These are phyloP conservation scores for Orientallactaga sibirica DNA, from an alignment of 2,797 vertebrate species.

Conservation along the genomic window DNA sequence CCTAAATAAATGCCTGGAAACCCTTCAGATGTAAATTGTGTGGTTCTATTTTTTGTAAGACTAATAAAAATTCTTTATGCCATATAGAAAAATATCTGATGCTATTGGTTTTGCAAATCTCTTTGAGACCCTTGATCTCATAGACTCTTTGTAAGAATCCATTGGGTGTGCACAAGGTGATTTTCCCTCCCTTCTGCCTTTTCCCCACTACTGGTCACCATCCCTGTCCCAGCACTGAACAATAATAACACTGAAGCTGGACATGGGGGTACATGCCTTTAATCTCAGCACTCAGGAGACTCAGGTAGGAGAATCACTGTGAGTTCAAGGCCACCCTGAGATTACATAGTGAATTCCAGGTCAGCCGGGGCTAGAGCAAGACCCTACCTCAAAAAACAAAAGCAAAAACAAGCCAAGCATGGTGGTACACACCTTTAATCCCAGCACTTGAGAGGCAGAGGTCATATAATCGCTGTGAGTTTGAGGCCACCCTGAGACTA, in stretches of 20 bases:
- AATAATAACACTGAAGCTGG: not conserved
- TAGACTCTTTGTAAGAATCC: not conserved
- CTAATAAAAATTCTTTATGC: slow-evolving; percentile 28
- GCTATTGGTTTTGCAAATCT: not conserved
- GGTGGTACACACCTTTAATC: no score
- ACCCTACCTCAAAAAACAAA: no score
- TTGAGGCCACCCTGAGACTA: no score
- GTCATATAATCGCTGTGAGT: no score
- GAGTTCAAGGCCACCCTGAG: no score
- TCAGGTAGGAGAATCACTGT: no score
- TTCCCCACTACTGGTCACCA: not conserved
- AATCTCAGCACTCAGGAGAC: no score
- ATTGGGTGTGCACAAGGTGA: not conserved
- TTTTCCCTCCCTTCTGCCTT: not conserved
- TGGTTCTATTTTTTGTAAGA: slow-evolving; percentile 45
- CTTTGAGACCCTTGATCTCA: not conserved
- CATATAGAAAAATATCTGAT: not conserved
- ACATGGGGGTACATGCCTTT: no score
- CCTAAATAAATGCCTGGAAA: slow-evolving; percentile 50
- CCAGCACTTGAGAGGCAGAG: no score
- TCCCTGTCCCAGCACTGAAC: not conserved
- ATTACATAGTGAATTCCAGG: no score
- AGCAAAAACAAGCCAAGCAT: no score
- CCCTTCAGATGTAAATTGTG: slow-evolving; percentile 12
- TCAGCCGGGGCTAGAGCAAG: no score